These are phyloP conservation scores for Cylas formicarius DNA, from an alignment of 1,140 invertebrate genomes.

Conservation along the genomic window DNA sequence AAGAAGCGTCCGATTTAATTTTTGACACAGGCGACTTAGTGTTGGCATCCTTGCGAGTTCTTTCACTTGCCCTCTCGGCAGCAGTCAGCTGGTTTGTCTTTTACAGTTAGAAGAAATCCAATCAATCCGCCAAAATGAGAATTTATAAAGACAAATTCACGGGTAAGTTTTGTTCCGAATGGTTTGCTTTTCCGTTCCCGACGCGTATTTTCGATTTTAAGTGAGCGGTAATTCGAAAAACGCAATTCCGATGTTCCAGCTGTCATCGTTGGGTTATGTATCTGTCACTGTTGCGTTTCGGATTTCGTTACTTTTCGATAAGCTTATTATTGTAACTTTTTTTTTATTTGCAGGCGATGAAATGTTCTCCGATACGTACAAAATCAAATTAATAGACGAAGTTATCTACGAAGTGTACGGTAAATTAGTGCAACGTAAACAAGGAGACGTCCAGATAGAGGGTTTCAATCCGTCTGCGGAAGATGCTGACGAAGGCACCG, in stretches of 20 bases:
- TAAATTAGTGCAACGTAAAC: conserved; percentile 66
- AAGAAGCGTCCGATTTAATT: no score
- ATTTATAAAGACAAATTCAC: conserved; percentile 94
- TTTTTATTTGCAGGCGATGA: conserved; percentile 73
- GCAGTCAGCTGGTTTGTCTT: no score
- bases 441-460: conserved; percentile 72
- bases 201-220: conserved; percentile 5
- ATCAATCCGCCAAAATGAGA: conserved; percentile 76
- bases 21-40: no score
- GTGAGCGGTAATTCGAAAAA: background rate
- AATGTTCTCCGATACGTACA: conserved; percentile 97
- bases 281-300: conserved; percentile 6
- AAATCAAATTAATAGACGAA: conserved; percentile 87
- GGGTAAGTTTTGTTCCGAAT: conserved; percentile 53
- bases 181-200: background rate
- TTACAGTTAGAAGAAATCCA: no score
- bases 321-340: conserved; percentile 11
- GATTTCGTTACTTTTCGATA: background rate
- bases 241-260: conserved; percentile 11
- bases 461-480: conserved; percentile 92
- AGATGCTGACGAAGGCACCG: conserved; percentile 79
- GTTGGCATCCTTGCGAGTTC: no score
- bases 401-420: conserved; percentile 94
- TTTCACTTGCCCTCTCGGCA: no score
- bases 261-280: conserved; percentile 12